Evolutionary conservation across 2,113 vertebrate genomes (phyloP), one percentile per base, ranked within the genome.

Genomic region (Eublepharis macularius): DNA sequence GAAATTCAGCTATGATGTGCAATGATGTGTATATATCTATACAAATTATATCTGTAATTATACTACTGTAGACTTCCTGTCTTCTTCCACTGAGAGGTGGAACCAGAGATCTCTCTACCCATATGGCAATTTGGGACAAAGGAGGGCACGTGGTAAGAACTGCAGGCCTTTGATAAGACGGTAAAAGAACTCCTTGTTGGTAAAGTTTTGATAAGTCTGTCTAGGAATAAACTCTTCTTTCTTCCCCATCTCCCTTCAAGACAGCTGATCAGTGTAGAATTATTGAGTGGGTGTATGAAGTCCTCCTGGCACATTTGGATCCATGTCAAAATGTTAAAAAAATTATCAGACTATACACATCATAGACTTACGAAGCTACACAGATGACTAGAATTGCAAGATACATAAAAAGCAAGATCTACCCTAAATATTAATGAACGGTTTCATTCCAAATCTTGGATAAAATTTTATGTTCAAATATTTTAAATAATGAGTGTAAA

Each of bases 401-500:
- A 21, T 60, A 81, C 90, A 82, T 66, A 21, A 84, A 88, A 36
- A 32, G 45, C 43, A 12, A 24, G 68, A 32, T 84, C 87, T 78
- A 43, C 0, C 76, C 49, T 87, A 69, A 88, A 88, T 65, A 73
- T 81, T 73, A 86, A 86, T 80, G 76, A 11, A 39, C 88, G 90
- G 54, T 24, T 90, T 73, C 43, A 8, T 47, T 51, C 34, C 73
- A 85, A 84, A 87, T 66, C 29, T 86, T 60, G 14, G 80, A 87
- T 88, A 83, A 39, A 4, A 88, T 66, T 76, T 69, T 3, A 63
- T 29, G 26, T 63, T 63, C 60, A 63, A 63, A 63, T 63, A 63
- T 88, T 73, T 41, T 83, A 76, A 70, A 77, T 87, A 81, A 60
- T 65, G 57, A 11, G 24, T 87, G 57, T 78, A 86, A 90, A 90